Percentiles rank a stretch among this genome's conserved stretches.
Evolutionary conservation across 2,113 vertebrate genomes (phyloP).

Genomic region (Morone saxatilis): DNA sequence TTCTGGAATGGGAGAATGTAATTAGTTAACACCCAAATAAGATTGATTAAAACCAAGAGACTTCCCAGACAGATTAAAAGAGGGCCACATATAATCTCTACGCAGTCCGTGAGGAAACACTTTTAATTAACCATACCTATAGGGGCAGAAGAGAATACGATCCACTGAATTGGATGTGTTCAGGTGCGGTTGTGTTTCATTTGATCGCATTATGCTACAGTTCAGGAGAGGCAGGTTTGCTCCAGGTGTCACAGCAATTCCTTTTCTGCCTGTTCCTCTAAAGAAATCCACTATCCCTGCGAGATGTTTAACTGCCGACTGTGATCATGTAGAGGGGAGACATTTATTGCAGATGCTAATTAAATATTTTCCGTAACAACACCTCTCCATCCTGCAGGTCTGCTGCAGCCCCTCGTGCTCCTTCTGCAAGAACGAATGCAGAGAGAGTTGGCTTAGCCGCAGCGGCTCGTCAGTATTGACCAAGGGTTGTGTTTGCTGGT

Average conservation of each 20-base stretch:
- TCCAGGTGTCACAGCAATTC: conserved; percentile 42
- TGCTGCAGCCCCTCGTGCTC: conserved; percentile 24
- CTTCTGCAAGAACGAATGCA: conserved; percentile 1
- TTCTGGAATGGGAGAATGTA: conserved; percentile 53
- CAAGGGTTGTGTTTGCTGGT: conserved; percentile 58
- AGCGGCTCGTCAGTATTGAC: conserved; percentile 47
- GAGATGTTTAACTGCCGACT: conserved; percentile 42
- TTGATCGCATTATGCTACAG: conserved; percentile 27
- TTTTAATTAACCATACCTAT: conserved; percentile 71
- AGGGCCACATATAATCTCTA: conserved; percentile 51
- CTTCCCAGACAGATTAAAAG: conserved; percentile 65
- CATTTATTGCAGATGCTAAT: conserved; percentile 62
- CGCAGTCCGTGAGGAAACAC: conserved; percentile 49
- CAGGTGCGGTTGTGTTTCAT: conserved; percentile 46
- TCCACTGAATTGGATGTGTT: conserved; percentile 24
- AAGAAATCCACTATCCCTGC: conserved; percentile 21
- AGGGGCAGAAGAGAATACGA: conserved; percentile 24
- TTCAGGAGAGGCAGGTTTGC: conserved; percentile 25
- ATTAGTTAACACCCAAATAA: conserved; percentile 64
- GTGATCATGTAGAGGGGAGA: conserved; percentile 36
- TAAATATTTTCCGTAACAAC: conserved; percentile 58
- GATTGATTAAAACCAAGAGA: conserved; percentile 74
- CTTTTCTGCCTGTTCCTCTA: conserved; percentile 35
- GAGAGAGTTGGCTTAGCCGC: conserved; percentile 44
- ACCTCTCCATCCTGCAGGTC: conserved; percentile 34